Conservation (phyloP, 1,140 invertebrate species). For the Lasaia peninsularis region DNA sequence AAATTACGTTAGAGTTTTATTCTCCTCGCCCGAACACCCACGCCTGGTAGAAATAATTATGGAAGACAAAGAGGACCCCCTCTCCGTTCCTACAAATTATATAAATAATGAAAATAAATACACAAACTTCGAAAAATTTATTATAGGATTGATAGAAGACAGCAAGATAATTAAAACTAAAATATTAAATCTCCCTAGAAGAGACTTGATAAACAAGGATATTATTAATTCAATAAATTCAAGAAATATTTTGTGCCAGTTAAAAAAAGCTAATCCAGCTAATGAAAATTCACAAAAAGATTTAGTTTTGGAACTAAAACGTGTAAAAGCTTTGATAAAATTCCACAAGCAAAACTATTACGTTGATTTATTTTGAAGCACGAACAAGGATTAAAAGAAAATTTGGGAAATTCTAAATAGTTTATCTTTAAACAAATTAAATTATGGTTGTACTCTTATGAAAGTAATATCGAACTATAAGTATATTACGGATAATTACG, state of each 20-base stretch:
- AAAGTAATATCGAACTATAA: background rate
- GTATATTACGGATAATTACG: background rate
- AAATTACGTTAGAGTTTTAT: too few species aligned
- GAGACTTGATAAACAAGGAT: slow-evolving; percentile 15
- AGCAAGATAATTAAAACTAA: slow-evolving; percentile 19
- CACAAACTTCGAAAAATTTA: too few species aligned
- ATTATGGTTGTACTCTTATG: background rate
- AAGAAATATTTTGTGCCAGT: background rate
- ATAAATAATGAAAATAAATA: too few species aligned
- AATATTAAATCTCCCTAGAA: slow-evolving; percentile 14
- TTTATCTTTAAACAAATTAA: slow-evolving; percentile 15
- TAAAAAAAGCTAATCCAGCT: too few species aligned
- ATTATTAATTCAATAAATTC: background rate
- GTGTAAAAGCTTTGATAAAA: background rate
- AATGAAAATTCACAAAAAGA: background rate
- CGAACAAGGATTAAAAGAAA: background rate
- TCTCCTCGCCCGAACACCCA: too few species aligned
- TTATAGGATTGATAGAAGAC: background rate
- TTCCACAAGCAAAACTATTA: background rate
- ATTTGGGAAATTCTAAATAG: slow-evolving; percentile 13
- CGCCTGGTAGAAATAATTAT: too few species aligned
- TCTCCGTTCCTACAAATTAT: too few species aligned
- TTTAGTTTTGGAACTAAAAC: background rate
- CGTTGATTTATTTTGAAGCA: background rate
- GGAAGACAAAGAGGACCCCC: too few species aligned